Percentiles rank a stretch among this genome's conserved stretches.
Evolutionary conservation across 2,797 vertebrate genomes (phyloP).

Genomic region (Falco cherrug): DNA sequence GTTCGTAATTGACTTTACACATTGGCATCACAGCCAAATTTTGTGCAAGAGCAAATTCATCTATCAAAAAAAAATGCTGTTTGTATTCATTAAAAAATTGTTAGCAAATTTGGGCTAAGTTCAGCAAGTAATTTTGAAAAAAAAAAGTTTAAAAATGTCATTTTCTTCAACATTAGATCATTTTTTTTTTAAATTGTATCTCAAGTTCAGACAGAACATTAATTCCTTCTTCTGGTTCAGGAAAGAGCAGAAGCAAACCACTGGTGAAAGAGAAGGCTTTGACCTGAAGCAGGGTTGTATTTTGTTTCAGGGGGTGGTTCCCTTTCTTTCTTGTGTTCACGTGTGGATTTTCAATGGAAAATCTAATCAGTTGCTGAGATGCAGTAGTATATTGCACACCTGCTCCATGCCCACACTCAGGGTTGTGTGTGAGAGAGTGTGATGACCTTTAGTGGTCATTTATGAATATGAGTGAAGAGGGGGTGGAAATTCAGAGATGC

Average conservation of each 20-base stretch:
- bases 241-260: neutral
- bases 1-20: slow-evolving; percentile 46
- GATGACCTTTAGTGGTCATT: neutral
- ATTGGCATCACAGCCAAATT: slow-evolving; percentile 31
- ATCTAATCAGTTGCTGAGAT: neutral
- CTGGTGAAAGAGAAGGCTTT: neutral
- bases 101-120: slow-evolving; percentile 11
- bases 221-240: neutral
- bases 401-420: neutral
- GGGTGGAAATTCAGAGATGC: neutral
- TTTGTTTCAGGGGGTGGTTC: neutral
- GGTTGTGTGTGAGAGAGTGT: neutral
- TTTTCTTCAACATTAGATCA: neutral
- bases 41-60: slow-evolving; percentile 27
- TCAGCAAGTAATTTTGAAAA: neutral
- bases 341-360: neutral
- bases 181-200: neutral
- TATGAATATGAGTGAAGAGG: neutral
- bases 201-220: neutral
- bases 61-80: neutral
- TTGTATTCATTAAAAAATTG: slow-evolving; percentile 27
- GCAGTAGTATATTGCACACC: neutral
- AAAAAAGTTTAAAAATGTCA: neutral
- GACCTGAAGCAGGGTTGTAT: neutral
- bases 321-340: neutral